phyloP scores from a whole-genome alignment of 2,113 vertebrate genomes.

The Amazona vittata region DNA sequence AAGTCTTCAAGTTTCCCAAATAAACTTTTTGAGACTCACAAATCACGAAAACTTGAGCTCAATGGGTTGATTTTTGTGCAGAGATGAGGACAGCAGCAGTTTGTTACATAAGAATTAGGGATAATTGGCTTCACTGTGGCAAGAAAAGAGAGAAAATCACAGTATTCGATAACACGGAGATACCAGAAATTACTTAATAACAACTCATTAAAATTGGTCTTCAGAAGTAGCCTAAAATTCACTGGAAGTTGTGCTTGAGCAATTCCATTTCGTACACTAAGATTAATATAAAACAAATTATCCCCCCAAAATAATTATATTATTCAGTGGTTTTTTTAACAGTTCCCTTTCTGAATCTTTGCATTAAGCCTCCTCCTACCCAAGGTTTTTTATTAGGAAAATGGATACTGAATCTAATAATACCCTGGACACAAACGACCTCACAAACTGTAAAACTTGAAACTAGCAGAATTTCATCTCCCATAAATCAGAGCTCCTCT shows the following conservation, averaged over 20 bases:
- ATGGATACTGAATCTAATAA: slow-evolving; percentile 13
- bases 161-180: background rate
- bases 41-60: background rate
- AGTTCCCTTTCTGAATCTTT: background rate
- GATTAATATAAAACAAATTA: slow-evolving; percentile 7
- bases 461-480: background rate
- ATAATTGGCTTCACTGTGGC: background rate
- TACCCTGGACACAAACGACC: background rate
- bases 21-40: background rate
- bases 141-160: background rate
- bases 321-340: background rate
- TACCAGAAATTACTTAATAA: slow-evolving; percentile 17
- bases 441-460: background rate
- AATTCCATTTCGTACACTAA: background rate
- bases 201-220: background rate
- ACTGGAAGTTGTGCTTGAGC: background rate
- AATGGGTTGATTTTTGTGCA: background rate
- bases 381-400: slow-evolving; percentile 15
- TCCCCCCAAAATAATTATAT: background rate
- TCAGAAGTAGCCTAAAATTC: background rate
- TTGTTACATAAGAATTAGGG: background rate
- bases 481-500: slow-evolving; percentile 21
- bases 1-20: background rate
- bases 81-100: background rate
- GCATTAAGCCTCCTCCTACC: background rate